phyloP scores from a whole-genome alignment of 2,797 vertebrate species.

The Clamator glandarius region DNA sequence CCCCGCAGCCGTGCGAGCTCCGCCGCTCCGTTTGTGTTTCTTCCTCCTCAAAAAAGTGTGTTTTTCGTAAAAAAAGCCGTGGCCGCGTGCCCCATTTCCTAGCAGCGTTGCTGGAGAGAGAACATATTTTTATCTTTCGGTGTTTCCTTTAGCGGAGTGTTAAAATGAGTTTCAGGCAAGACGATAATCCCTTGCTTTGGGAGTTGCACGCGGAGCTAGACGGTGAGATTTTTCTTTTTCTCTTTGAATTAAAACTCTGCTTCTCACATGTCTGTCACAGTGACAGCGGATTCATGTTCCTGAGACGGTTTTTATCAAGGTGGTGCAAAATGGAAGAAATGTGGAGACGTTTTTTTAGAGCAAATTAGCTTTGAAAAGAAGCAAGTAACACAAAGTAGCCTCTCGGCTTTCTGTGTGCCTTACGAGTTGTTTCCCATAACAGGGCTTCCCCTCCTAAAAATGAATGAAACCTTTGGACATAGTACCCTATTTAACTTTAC shows the following conservation, averaged over 20 bases:
- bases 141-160: not conserved
- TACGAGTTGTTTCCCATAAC: not conserved
- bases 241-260: not conserved
- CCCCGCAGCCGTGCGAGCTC: accelerated
- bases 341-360: accelerated
- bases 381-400: conserved; percentile 7
- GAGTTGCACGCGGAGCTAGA: accelerated
- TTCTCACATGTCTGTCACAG: not conserved
- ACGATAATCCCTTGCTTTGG: not conserved
- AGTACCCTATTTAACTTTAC: not conserved
- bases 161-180: no score
- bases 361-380: not conserved
- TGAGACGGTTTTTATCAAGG: not conserved
- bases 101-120: accelerated
- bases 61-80: accelerated
- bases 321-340: not conserved
- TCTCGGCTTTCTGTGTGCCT: not conserved
- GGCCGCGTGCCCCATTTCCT: accelerated
- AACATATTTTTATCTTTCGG: accelerated
- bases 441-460: not conserved
- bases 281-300: not conserved
- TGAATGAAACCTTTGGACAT: not conserved
- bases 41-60: not conserved
- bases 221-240: not conserved
- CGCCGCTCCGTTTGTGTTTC: not conserved